Base-by-base conservation (phyloP, 2,113 vertebrate genomes). In the Scopus umbretta region DNA sequence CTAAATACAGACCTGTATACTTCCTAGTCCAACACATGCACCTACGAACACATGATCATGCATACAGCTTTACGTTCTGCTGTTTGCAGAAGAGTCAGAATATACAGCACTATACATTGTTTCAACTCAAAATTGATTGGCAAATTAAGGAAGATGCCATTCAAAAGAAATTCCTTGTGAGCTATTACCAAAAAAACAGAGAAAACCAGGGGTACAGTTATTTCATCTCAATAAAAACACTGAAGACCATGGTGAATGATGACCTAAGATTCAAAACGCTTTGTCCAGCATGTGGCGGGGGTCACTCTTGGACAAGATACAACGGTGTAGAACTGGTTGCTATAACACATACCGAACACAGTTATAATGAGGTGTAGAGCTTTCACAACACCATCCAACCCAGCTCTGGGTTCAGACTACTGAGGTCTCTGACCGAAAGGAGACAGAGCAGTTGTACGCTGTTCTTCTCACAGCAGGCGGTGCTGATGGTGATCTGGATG, bases 31-130 rank as follows among this genome's bases (percentile, higher is more conserved):
- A 98, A 97, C 91, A 98, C 98, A 98, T 98, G 98, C 98, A 98
- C 97, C 97, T 96, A 97, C 95, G 92, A 97, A 98, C 96, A 97
- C 96, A 97, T 95, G 95, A 90, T 96, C 97, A 98, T 98, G 98
- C 99, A 98, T 73, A 98, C 97, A 98, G 97, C 96, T 96, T 98
- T 91, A 96, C n/a, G n/a, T 97, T 96, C 97, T 98, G 96, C 96
- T 96, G 95, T 96, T 97, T 94, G 97, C 96, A 97, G 97, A 98
- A 97, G 96, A 97, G 97, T 98, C 91, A 96, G 95, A 98, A 98
- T 98, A 98, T 98, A 99, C 97, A 98, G 96, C 98, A 98, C 97
- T 97, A 86, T 98, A 98, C 97, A 98, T 78, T 93, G 78, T 94
- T 94, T 97, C 68, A 91, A 98, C 90, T 96, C 88, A 98, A 97